Base-by-base conservation (phyloP, 2,797 vertebrate genomes). In the Molossus molossus region DNA sequence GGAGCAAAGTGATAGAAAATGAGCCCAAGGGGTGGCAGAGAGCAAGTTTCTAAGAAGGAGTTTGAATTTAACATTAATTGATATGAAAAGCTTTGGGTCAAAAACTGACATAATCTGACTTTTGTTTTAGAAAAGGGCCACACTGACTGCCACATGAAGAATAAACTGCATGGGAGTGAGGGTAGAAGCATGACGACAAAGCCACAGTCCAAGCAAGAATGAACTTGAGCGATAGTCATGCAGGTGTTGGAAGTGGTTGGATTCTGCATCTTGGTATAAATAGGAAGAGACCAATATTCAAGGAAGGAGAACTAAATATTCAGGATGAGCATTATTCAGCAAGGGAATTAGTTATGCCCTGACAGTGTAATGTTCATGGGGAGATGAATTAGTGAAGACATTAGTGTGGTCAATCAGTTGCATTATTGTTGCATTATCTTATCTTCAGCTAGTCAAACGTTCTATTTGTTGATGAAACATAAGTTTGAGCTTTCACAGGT, bases 391-490 rank as follows among this genome's bases (percentile, higher is more conserved):
- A 77, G 37, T 62, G 67, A 92, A 62, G 18, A 21, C 21, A 58
- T 27, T 15, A 20, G 29, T 33, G 13, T 40, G 20, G 4, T 23
- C 29, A 79, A 21, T n/a, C 77, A 50, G 14, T 53, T 67, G n/a
- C 55, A 29, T 62, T 25, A 67, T 4, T 84, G 13, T 65, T 72
- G 11, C 29, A 82, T 83, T 50, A 45, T 85, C 45, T 92, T 17
- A 70, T 70, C 29, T 88, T 95, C 4, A 25, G 48, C 14, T 76
- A 53, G 50, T 29, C 27, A 60, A 75, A 70, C 15, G 13, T 23
- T 94, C 33, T 70, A 11, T 80, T 87, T 82, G n/a, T 55, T 86
- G 67, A 33, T 79, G 27, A 91, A 84, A 87, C 45, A 3, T 45
- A 91, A 88, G 18, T 87, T 87, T 90, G n/a, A 87, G 17, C 69